Evolutionary conservation across 2,797 vertebrate species (phyloP), one percentile per base, ranked within the genome.

Genomic region (Echiichthys vipera): DNA sequence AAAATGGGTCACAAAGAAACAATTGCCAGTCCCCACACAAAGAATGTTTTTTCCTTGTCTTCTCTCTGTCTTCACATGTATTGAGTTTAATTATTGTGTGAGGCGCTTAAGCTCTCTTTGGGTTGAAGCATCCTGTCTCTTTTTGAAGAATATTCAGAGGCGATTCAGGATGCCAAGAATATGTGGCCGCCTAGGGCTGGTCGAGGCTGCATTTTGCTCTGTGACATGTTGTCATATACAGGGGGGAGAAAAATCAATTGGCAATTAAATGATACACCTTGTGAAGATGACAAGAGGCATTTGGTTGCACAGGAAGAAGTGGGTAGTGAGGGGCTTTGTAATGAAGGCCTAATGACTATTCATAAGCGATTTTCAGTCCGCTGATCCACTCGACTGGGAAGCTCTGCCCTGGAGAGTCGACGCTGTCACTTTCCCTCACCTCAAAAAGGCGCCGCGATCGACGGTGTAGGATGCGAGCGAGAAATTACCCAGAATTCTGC

Each of bases 211-310:
- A 93, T 97, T 97, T 96, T 96, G 95, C 96, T 95, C 92, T 95
- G 95, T 98, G 97, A 98, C 96, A 96, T 96, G 96, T 96, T 97
- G 97, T 98, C 97, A 98, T 96, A 97, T 96, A 94, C 95, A 46
- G 67, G 84, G 65, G 75, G 77, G 68, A 95, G 84, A 87, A 95
- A 97, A 97, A 98, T 99, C 97, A 97, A 98, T 98, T 97, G 97
- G 96, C 97, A 98, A 98, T 98, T 98, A 99, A 98, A 98, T 96
- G 96, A 97, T 97, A 96, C 96, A 98, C 97, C 97, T 98, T 97
- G 96, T 96, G 96, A 97, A 95, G 96, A 97, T 96, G 97, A 98
- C 96, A 97, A 96, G 97, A 97, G 96, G 95, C 96, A 96, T 97
- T 98, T 96, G 96, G 96, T 96, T 87, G 89, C 84, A 72, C 74